Evolutionary conservation across 2,113 vertebrate genomes (phyloP).

Genomic region (Pseudorasbora parva): DNA sequence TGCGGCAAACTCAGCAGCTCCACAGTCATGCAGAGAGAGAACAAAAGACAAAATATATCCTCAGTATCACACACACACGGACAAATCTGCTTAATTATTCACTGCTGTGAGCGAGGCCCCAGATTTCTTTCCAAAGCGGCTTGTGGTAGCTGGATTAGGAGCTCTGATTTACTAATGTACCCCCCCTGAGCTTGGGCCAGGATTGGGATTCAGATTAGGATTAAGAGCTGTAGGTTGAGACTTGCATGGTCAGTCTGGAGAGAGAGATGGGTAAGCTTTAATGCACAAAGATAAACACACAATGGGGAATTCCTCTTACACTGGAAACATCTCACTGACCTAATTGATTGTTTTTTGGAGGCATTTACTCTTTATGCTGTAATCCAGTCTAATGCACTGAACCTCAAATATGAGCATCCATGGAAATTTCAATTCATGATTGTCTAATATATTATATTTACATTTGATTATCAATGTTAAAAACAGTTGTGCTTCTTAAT

Average conservation of each 20-base stretch:
- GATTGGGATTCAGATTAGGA: constrained; percentile 71
- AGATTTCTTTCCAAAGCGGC: constrained; percentile 56
- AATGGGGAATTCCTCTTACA: constrained; percentile 2
- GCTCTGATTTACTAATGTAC: constrained; percentile 67
- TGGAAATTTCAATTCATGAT: not conserved
- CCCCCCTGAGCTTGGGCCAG: constrained; percentile 62
- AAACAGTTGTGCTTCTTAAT: no score
- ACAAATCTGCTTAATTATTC: constrained; percentile 48
- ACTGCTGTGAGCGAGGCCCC: constrained; percentile 3
- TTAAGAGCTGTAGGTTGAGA: constrained; percentile 68
- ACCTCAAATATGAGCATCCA: not conserved
- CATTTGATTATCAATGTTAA: no score
- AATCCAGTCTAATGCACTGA: not conserved
- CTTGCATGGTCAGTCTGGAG: constrained; percentile 46
- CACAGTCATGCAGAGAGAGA: not conserved
- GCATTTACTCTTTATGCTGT: not conserved
- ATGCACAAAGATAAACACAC: constrained; percentile 35
- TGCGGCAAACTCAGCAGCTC: constrained; percentile 21
- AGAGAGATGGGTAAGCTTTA: constrained; percentile 7
- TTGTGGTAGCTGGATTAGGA: constrained; percentile 65
- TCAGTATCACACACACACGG: not conserved
- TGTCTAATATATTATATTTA: not conserved
- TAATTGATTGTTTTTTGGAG: constrained; percentile 30
- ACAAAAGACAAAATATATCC: constrained; percentile 15
- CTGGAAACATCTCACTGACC: constrained; percentile 15